Conservation (phyloP, 2,797 vertebrate genomes). For the Leptoclinus maculatus region DNA sequence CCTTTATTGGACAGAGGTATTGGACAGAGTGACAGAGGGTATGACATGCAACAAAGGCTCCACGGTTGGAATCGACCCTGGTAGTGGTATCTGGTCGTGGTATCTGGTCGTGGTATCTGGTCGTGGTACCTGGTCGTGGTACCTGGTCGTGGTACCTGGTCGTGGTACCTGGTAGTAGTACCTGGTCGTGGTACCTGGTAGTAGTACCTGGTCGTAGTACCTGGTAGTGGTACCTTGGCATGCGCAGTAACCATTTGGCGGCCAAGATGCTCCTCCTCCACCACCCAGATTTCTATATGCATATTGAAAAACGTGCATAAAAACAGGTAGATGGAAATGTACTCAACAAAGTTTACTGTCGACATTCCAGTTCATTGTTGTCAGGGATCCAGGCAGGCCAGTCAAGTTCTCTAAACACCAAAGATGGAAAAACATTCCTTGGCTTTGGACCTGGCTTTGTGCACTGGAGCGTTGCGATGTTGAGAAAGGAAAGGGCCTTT, state of each 20-base stretch:
- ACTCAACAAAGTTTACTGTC: background rate
- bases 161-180: too few relatives aligned
- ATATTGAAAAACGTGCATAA: background rate
- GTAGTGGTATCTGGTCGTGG: background rate
- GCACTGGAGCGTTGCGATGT: background rate
- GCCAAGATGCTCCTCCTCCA: background rate
- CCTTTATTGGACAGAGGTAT: background rate
- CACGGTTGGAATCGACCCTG: background rate
- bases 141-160: background rate
- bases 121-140: background rate
- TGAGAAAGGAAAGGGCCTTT: background rate
- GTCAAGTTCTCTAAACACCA: background rate
- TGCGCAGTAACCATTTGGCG: background rate
- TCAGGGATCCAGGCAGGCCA: background rate
- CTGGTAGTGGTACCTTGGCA: background rate
- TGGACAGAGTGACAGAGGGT: background rate
- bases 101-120: background rate
- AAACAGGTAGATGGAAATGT: slow-evolving; percentile 1
- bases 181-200: background rate
- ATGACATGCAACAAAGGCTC: background rate
- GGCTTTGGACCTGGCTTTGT: background rate
- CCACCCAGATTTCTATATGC: background rate
- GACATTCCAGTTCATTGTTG: background rate
- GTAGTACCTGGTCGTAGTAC: background rate
- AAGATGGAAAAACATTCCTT: background rate